phyloP scores from a whole-genome alignment of 2,888 invertebrate species.

The Sinelater perroti region DNA sequence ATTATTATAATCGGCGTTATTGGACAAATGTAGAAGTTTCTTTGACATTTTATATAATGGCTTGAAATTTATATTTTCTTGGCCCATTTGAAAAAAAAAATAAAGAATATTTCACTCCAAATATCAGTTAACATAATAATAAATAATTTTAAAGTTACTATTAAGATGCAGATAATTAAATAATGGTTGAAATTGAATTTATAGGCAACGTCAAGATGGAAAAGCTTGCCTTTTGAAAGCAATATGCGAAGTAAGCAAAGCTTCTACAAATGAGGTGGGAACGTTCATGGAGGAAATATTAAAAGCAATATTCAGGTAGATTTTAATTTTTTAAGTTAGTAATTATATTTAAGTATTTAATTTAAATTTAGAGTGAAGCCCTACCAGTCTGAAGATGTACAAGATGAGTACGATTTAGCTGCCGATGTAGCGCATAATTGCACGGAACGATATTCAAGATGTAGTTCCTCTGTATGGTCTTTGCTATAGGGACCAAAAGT shows the following conservation, averaged over 20 bases:
- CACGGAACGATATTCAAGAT: conserved; percentile 60
- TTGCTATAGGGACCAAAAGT: conserved; percentile 20
- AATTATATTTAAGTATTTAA: conserved; percentile 4
- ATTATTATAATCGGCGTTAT: too few relatives aligned
- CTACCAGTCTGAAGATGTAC: conserved; percentile 49
- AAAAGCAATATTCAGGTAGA: conserved; percentile 73
- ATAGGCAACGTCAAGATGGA: conserved; percentile 61
- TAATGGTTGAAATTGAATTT: too few relatives aligned
- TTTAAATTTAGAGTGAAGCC: conserved; percentile 62
- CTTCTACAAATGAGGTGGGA: conserved; percentile 61
- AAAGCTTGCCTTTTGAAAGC: conserved; percentile 71
- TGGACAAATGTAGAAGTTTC: too few relatives aligned
- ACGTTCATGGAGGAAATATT: conserved; percentile 73
- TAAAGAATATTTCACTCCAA: too few relatives aligned
- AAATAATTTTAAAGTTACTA: too few relatives aligned
- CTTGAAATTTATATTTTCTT: too few relatives aligned
- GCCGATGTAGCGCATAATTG: conserved; percentile 59
- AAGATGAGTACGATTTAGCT: conserved; percentile 62
- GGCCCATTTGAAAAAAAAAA: too few relatives aligned
- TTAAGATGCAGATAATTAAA: too few relatives aligned
- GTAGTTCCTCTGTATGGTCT: conserved; percentile 53
- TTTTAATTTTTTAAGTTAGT: neutral
- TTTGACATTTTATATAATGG: too few relatives aligned
- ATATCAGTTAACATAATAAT: too few relatives aligned
- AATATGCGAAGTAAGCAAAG: conserved; percentile 70